Evolutionary conservation across 2,113 vertebrate species (phyloP).

Genomic region (Boulengeromyrus knoepffleri): DNA sequence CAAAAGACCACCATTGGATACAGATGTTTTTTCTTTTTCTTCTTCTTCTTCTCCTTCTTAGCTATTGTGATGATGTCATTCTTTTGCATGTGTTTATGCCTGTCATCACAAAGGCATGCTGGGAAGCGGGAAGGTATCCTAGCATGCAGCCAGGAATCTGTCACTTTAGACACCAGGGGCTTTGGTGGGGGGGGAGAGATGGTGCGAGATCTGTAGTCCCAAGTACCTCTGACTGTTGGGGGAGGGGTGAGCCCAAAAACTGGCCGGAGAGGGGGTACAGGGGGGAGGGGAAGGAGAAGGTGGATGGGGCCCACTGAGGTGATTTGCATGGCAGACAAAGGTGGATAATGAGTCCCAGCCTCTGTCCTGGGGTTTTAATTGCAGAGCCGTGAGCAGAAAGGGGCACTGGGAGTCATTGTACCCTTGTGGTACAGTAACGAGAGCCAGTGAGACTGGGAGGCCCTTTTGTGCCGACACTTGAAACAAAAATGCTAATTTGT

Average conservation of each 20-base stretch:
- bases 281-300: conserved; percentile 34
- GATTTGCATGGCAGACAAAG: conserved; percentile 55
- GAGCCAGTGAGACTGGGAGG: background rate
- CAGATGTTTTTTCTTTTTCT: background rate
- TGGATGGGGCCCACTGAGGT: conserved; percentile 1
- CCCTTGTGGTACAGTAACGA: background rate
- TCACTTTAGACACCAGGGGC: background rate
- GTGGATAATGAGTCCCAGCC: conserved; percentile 54
- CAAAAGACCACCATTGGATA: background rate
- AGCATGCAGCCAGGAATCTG: background rate
- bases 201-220: background rate
- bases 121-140: background rate
- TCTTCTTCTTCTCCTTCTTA: background rate
- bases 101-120: background rate
- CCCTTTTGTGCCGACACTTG: background rate
- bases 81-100: background rate
- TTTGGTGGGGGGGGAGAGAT: background rate
- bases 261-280: background rate
- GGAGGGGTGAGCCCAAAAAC: background rate
- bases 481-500: background rate
- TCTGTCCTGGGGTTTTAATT: conserved; percentile 43
- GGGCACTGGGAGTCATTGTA: background rate
- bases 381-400: conserved; percentile 31
- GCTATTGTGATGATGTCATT: background rate
- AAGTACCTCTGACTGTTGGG: background rate